Conservation (phyloP, 2,888 invertebrate species). For the Luperina nickerlii region DNA sequence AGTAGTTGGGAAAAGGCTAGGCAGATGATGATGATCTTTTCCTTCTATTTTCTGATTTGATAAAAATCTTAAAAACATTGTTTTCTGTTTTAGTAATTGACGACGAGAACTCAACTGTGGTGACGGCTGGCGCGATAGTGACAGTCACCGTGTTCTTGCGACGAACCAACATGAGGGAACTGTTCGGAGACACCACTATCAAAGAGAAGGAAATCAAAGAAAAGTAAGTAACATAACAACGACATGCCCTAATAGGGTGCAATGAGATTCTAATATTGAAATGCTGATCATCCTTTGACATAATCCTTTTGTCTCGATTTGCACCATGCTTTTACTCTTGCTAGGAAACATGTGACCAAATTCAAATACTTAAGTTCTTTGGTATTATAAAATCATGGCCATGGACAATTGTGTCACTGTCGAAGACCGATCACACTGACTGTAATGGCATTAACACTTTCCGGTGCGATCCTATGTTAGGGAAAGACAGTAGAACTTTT, state of each 20-base stretch:
- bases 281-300: background rate
- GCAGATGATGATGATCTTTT: background rate
- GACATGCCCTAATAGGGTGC: background rate
- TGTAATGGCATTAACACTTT: background rate
- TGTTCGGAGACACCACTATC: conserved; percentile 95
- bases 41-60: no score
- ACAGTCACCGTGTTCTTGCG: conserved; percentile 98
- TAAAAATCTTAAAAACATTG: background rate
- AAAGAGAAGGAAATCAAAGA: conserved; percentile 91
- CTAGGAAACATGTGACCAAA: background rate
- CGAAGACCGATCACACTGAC: background rate
- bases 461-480: no score
- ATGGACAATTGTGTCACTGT: background rate
- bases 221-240: conserved; percentile 80
- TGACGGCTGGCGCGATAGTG: conserved; percentile 99
- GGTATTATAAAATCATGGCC: background rate
- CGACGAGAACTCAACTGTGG: conserved; percentile 98
- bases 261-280: background rate
- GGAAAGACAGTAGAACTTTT: no score
- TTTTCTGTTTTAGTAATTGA: conserved; percentile 94
- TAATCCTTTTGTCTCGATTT: background rate
- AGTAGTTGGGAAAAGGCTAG: background rate
- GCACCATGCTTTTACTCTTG: background rate
- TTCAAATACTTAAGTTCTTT: background rate
- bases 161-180: conserved; percentile 95